Conservation (phyloP, 1,140 invertebrate genomes). For the Atta colombica region DNA sequence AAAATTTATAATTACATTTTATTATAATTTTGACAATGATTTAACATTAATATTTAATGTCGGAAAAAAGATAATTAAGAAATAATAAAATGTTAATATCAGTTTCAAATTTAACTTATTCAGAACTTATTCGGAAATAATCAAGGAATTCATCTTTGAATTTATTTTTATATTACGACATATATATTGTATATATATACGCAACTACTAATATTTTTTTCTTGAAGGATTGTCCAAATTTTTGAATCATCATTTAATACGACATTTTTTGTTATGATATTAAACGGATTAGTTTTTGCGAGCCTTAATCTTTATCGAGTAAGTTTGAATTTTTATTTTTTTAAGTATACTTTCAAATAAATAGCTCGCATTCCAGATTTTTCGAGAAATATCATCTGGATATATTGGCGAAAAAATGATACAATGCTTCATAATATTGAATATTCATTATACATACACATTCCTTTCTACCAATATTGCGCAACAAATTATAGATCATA, state of each 20-base stretch:
- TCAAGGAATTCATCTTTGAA: not conserved
- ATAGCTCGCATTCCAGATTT: not conserved
- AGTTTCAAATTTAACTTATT: not conserved
- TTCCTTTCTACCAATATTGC: not conserved
- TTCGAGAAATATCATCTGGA: not conserved
- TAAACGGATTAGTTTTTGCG: not conserved
- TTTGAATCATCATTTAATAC: not conserved
- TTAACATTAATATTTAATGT: not conserved
- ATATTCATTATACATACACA: not conserved
- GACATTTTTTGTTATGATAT: not conserved
- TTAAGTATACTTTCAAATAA: not conserved
- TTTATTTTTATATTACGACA: not conserved
- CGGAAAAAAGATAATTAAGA: not conserved
- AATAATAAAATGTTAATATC: not conserved
- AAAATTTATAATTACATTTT: not conserved
- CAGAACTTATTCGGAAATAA: not conserved
- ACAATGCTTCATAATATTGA: not conserved
- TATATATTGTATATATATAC: not conserved
- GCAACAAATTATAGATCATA: slow-evolving; percentile 26
- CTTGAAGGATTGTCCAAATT: slow-evolving; percentile 1
- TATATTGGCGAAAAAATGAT: not conserved
- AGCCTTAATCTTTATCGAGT: slow-evolving; percentile 24
- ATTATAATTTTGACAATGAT: not conserved
- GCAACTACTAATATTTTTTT: slow-evolving; percentile 1
- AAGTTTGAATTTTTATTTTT: not conserved